These are phyloP conservation scores for Lordiphosa fenestrarum DNA, from an alignment of 2,888 invertebrate genomes.

Conservation along the genomic window DNA sequence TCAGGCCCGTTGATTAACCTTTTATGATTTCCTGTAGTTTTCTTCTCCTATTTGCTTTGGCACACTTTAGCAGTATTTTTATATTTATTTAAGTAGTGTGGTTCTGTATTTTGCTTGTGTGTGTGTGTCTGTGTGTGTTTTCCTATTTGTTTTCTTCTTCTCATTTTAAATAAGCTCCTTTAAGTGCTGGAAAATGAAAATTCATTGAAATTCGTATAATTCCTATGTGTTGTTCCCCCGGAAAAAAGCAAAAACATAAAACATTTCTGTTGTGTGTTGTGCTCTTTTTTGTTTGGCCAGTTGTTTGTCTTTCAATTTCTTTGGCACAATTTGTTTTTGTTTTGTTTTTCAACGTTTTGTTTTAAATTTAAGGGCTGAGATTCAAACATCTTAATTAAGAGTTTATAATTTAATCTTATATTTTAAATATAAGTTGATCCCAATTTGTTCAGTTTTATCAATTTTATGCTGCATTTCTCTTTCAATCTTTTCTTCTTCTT, in stretches of 20 bases:
- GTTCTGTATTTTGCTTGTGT: conserved; percentile 28
- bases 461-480: conserved; percentile 63
- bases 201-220: conserved; percentile 78
- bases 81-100: conserved; percentile 25
- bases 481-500: conserved; percentile 60
- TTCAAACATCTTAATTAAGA: conserved; percentile 18
- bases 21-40: conserved; percentile 8
- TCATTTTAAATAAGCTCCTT: conserved; percentile 65
- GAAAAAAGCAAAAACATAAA: conserved; percentile 54
- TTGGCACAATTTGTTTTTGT: conserved; percentile 54
- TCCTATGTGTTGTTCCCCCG: conserved; percentile 78
- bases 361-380: conserved; percentile 21
- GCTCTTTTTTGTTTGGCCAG: conserved; percentile 33
- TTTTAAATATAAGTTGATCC: conserved; percentile 80
- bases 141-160: conserved; percentile 27
- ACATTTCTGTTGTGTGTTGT: conserved; percentile 42
- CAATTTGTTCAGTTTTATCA: conserved; percentile 80
- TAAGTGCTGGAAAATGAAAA: conserved; percentile 44
- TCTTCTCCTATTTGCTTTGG: conserved; percentile 31
- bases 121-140: conserved; percentile 32
- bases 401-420: conserved; percentile 76
- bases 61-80: conserved; percentile 45
- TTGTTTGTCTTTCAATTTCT: conserved; percentile 16
- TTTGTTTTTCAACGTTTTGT: conserved; percentile 12
- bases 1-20: too few species aligned